Evolutionary conservation across 2,888 invertebrate species (phyloP).

Genomic region (Rhaphigaster nebulosa): DNA sequence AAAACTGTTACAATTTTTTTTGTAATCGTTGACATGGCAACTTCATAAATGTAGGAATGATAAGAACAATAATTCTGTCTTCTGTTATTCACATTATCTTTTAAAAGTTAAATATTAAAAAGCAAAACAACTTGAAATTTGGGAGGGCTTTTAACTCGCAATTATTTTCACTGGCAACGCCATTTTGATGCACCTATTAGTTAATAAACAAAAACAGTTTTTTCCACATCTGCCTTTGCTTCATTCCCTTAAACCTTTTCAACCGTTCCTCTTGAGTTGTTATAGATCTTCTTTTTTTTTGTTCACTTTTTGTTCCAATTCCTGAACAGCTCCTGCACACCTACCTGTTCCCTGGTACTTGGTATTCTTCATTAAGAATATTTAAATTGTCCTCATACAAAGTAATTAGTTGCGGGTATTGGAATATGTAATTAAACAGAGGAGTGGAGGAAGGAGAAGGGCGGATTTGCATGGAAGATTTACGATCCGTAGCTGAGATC

Average conservation of each 20-base stretch:
- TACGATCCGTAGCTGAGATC: not conserved
- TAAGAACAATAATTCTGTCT: too few species aligned
- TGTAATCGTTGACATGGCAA: too few species aligned
- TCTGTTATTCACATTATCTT: too few species aligned
- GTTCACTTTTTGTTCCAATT: not conserved
- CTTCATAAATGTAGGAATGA: too few species aligned
- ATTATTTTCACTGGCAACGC: too few species aligned
- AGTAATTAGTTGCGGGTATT: slow-evolving; percentile 31
- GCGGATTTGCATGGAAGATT: slow-evolving; percentile 30
- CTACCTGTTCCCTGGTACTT: not conserved
- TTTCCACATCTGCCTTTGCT: not conserved
- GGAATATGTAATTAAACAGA: not conserved
- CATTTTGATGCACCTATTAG: too few species aligned
- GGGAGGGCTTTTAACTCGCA: too few species aligned
- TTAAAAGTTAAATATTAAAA: too few species aligned
- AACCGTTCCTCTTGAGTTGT: not conserved
- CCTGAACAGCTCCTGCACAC: not conserved
- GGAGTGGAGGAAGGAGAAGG: not conserved
- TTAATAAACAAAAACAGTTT: too few species aligned
- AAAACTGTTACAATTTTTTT: too few species aligned
- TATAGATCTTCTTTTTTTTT: not conserved
- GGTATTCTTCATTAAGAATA: slow-evolving; percentile 3
- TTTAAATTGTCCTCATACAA: slow-evolving; percentile 7
- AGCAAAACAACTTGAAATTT: too few species aligned
- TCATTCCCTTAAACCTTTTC: not conserved